phyloP scores from a whole-genome alignment of 2,888 invertebrate species.

The Aethes cnicana region DNA sequence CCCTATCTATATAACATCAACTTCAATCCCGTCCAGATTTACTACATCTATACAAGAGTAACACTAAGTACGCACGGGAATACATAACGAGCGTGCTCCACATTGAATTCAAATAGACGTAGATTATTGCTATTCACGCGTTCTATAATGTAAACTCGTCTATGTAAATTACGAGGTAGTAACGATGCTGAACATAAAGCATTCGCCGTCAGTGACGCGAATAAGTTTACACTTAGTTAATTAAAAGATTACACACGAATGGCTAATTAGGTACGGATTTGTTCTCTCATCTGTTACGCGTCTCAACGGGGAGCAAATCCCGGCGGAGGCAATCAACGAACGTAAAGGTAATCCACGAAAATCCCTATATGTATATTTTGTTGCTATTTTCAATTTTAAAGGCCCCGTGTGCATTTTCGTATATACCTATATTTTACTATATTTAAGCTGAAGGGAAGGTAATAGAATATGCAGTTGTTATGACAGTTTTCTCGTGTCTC shows the following conservation, averaged over 20 bases:
- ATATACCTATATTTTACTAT: no score
- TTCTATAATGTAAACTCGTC: slow-evolving; percentile 10
- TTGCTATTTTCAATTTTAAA: background rate
- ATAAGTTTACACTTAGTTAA: slow-evolving; percentile 72
- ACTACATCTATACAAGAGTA: no score
- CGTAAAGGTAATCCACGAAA: slow-evolving; percentile 8
- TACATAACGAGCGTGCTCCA: no score
- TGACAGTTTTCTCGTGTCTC: no score
- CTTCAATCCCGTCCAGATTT: background rate
- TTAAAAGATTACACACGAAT: slow-evolving; percentile 78
- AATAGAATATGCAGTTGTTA: no score
- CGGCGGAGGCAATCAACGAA: slow-evolving; percentile 45
- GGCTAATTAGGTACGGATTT: slow-evolving; percentile 73
- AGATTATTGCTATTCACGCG: background rate
- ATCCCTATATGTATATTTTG: slow-evolving; percentile 2
- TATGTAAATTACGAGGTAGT: slow-evolving; percentile 22
- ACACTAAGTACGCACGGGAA: no score
- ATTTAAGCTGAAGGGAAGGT: no score
- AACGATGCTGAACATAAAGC: slow-evolving; percentile 43
- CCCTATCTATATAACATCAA: slow-evolving; percentile 6
- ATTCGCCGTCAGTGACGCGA: slow-evolving; percentile 52
- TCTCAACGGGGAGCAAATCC: slow-evolving; percentile 46
- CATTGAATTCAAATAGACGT: no score
- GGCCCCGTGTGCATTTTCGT: background rate
- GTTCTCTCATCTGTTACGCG: slow-evolving; percentile 65